These are phyloP conservation scores for Drosophila grimshawi DNA, from an alignment of 1,140 invertebrate genomes.

Conservation along the genomic window DNA sequence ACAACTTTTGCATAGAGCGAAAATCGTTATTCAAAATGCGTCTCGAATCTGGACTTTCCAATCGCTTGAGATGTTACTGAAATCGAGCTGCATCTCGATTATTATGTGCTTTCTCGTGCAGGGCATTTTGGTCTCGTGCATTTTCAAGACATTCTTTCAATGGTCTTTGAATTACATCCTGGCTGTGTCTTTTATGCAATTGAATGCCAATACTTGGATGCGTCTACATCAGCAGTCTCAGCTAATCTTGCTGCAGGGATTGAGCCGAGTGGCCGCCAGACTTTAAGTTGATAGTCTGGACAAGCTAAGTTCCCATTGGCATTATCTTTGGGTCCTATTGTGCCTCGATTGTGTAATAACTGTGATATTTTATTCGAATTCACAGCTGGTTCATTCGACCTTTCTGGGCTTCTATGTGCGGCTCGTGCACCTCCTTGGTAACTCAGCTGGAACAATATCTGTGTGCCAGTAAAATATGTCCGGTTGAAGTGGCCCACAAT, in stretches of 20 bases:
- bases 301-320: neutral
- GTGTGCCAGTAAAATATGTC: neutral
- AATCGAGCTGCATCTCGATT: conserved; percentile 23
- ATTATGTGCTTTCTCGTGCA: conserved; percentile 3
- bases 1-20: neutral
- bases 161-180: conserved; percentile 45
- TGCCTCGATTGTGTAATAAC: conserved; percentile 1
- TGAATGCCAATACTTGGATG: conserved; percentile 55
- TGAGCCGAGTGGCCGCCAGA: conserved; percentile 7
- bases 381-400: neutral
- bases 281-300: neutral
- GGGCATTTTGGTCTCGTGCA: neutral
- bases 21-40: conserved; percentile 8
- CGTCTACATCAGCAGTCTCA: conserved; percentile 35
- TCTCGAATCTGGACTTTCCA: conserved; percentile 39
- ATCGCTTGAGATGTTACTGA: conserved; percentile 4
- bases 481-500: neutral
- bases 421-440: neutral
- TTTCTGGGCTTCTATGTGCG: conserved; percentile 19
- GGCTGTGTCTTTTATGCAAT: conserved; percentile 28
- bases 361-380: conserved; percentile 1
- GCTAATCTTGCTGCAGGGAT: conserved; percentile 24
- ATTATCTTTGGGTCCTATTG: conserved; percentile 17
- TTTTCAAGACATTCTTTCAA: conserved; percentile 12
- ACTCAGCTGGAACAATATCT: neutral